Percentiles rank a stretch among this genome's conserved stretches.
Conservation (phyloP, 2,888 invertebrate genomes). For the Pyrrhosoma nymphula region DNA sequence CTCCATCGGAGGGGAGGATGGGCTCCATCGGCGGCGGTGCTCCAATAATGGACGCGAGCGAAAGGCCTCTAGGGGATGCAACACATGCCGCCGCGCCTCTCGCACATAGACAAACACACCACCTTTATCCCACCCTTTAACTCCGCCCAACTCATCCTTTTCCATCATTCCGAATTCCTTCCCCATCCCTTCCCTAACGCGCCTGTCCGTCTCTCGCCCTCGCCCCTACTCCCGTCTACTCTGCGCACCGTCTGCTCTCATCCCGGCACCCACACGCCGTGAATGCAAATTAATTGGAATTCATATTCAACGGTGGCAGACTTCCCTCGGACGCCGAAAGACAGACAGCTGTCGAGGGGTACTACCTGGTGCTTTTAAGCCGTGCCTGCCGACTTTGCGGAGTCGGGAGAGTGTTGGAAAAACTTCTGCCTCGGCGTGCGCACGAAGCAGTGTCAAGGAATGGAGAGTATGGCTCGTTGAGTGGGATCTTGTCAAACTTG, state of each 20-base stretch:
- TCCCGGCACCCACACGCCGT: not conserved
- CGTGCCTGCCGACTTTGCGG: not conserved
- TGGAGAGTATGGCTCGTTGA: not conserved
- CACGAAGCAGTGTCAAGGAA: not conserved
- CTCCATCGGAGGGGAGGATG: not conserved
- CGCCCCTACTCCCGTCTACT: not conserved
- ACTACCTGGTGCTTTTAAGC: not conserved
- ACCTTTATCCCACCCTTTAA: not conserved
- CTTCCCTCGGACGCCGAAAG: not conserved
- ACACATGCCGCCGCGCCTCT: not conserved
- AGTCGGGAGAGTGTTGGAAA: not conserved
- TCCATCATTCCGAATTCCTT: not conserved
- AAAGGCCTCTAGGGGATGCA: not conserved
- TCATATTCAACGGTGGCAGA: constrained; percentile 12
- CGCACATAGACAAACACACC: not conserved
- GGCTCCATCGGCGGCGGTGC: not conserved
- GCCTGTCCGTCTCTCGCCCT: not conserved
- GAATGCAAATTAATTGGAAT: constrained; percentile 18
- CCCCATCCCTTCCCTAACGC: not conserved
- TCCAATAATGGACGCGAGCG: constrained; percentile 18
- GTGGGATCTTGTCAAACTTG: not conserved
- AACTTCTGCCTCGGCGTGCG: not conserved
- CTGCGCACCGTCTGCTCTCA: not conserved
- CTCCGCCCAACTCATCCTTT: not conserved
- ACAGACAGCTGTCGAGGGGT: constrained; percentile 28